phyloP scores from a whole-genome alignment of 2,797 vertebrate species.

The Tolypeutes matacus region DNA sequence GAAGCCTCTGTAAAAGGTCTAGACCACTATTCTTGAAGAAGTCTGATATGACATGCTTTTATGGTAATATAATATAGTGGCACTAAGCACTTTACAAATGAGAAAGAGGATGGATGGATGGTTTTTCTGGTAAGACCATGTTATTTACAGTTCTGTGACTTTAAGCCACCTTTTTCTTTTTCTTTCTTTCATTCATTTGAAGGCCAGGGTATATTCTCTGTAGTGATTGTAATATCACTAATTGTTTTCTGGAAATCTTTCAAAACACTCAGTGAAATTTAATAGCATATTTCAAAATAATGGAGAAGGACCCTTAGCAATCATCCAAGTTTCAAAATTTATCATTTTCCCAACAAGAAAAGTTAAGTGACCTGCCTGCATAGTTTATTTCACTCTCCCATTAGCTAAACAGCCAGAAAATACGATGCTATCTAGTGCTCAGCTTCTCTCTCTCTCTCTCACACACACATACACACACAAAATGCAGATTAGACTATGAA shows the following conservation, averaged over 20 bases:
- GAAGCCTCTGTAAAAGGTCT: neutral
- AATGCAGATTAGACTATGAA: constrained; percentile 44
- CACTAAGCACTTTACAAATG: constrained; percentile 69
- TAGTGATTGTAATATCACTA: constrained; percentile 61
- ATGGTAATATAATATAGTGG: neutral
- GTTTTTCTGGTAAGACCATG: constrained; percentile 59
- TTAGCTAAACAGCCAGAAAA: constrained; percentile 63
- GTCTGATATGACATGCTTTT: neutral
- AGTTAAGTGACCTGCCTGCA: neutral
- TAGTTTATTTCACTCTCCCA: constrained; percentile 34
- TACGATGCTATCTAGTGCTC: neutral
- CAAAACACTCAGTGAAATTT: constrained; percentile 52
- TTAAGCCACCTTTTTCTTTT: neutral
- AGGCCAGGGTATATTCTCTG: constrained; percentile 3
- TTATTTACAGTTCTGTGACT: constrained; percentile 36
- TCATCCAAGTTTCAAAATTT: constrained; percentile 9
- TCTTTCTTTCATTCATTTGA: neutral
- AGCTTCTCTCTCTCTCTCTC: no score
- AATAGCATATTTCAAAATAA: constrained; percentile 67
- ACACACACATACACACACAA: no score
- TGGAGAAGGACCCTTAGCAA: constrained; percentile 33
- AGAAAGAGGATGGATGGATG: constrained; percentile 12
- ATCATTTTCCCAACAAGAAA: neutral
- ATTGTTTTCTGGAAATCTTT: constrained; percentile 72
- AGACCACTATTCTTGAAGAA: neutral